Base-by-base conservation (phyloP, 2,888 invertebrate genomes). In the Sipha maydis region DNA sequence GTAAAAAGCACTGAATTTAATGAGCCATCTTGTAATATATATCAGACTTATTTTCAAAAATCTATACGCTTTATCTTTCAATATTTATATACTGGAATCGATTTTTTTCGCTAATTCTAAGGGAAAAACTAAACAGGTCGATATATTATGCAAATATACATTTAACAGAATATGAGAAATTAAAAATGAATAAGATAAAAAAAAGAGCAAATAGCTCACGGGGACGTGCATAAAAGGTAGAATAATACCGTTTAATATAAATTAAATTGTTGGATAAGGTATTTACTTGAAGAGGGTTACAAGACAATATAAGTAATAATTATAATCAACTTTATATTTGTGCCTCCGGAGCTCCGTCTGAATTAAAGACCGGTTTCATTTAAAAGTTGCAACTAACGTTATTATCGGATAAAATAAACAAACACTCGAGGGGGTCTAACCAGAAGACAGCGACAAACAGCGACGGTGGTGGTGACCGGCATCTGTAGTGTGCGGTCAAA, bases 371-470 rank as follows among this genome's bases (percentile, higher is more conserved):
- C 88, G 88, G 88, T 88, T 82, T n/a, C 21, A 48, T 80, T 80
- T 25, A 82, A 80, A 82, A 88, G 71, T 80, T 75, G 28, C 79
- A 67, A 41, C 75, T 75, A 41, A 61, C 82, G 8, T 69, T 78
- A 71, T 71, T 56, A 61, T 86, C 38, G 71, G 78, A 71, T 79
- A 88, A 88, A 82, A 82, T 82, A 80, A 86, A 80, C 86, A 82
- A 80, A 86, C 85, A 78, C 86, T 71, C 73, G 78, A 79, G 86
- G 79, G 79, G 86, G 79, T 86, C 86, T 71, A 77, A 54, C 28
- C 1, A 75, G 56, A 11, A 21, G 56, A 54, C 34, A 61, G 38
- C 56, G 31, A 14, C n/a, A n/a, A n/a, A n/a, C 61, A 25, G 25
- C 25, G 28, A 9, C 28, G 9, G 69, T 11, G 69, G n/a, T 28